Evolutionary conservation across 2,888 invertebrate species (phyloP), one percentile per base, ranked within the genome.

Genomic region (Polydrusus pterygomalis): DNA sequence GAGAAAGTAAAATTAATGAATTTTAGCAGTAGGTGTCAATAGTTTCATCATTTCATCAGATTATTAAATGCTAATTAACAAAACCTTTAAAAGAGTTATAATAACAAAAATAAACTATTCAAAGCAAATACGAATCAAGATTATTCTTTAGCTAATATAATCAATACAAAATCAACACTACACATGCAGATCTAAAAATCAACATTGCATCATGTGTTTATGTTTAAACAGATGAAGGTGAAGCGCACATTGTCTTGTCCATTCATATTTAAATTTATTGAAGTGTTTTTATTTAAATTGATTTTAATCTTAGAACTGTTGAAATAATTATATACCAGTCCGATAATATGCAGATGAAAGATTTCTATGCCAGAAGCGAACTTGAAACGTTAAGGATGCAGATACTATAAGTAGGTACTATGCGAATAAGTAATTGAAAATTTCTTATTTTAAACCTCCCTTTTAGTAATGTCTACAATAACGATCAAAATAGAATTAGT

Each of bases 211-310:
- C 71, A 71, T 64, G 54, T 71, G 63, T 71, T 71, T 71, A 71
- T 64, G 64, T 71, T 71, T 71, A 54, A 64, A 54, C 71, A 71
- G 71, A 64, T 71, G 71, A 71, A 71, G 71, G 71, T 71, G 18
- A 58, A n/a, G 38, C 51, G 9, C 58, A 54, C 20, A 69, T 56
- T 69, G 69, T 69, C 43, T 69, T 30, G 58, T 43, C n/a, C 15
- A 20, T 58, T 69, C 43, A 58, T 58, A 54, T 56, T 56, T 25
- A 58, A 45, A 69, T 69, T 69, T 47, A 47, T 47, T 43, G 43
- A n/a, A 43, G n/a, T 43, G 43, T 43, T n/a, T 43, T 43, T 56
- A 56, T 43, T 58, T 45, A 17, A 56, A 68, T 68, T 54, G 68
- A 20, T n/a, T 69, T 69, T 45, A 69, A 69, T 69, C 56, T 30